These are phyloP conservation scores for Clarias pachynema DNA, from an alignment of 2,797 vertebrate genomes.

Conservation along the genomic window DNA sequence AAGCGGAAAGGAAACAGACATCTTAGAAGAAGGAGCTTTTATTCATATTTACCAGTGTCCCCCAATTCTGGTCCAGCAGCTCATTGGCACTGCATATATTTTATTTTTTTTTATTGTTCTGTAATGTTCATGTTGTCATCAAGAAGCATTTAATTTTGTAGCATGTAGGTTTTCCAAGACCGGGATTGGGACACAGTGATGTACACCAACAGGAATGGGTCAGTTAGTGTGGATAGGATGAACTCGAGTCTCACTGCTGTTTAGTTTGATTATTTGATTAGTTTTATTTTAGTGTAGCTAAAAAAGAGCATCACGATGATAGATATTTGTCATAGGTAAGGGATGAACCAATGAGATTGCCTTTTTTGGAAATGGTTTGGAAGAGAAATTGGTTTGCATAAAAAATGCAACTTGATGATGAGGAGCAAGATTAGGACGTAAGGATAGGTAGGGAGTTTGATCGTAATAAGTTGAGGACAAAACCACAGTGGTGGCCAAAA, in stretches of 20 bases:
- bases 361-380: background rate
- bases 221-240: background rate
- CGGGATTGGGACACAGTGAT: background rate
- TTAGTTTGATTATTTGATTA: slow-evolving; percentile 1
- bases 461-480: background rate
- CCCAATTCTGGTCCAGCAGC: background rate
- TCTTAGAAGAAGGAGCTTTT: background rate
- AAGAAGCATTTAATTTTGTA: background rate
- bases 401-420: background rate
- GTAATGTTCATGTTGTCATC: background rate
- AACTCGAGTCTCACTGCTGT: background rate
- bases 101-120: background rate
- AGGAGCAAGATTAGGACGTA: background rate
- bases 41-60: background rate
- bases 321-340: background rate
- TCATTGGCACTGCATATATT: background rate
- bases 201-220: background rate
- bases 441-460: background rate
- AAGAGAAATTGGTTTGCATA: background rate
- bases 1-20: background rate
- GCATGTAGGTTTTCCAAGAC: background rate
- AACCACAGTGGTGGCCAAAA: background rate
- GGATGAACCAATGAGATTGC: slow-evolving; percentile 2
- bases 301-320: background rate
- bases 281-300: background rate